phyloP scores from a whole-genome alignment of 2,797 vertebrate species.

The Gallinago solitaria region DNA sequence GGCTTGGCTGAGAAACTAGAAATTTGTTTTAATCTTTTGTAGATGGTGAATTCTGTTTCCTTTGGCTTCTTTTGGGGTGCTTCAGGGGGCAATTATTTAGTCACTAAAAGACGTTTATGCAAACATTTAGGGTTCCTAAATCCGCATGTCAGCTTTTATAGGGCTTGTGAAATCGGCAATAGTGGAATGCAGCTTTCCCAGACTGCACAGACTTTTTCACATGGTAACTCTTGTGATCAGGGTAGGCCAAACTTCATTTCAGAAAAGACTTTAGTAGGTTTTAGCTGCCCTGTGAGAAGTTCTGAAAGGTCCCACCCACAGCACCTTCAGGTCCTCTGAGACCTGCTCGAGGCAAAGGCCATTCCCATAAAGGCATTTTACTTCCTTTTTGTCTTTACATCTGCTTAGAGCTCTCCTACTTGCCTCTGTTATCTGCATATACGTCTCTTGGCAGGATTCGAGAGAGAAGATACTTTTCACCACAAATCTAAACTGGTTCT shows the following conservation, averaged over 20 bases:
- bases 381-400: background rate
- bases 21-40: conserved; percentile 35
- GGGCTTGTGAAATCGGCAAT: background rate
- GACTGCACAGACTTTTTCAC: background rate
- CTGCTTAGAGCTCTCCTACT: background rate
- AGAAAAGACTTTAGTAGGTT: background rate
- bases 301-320: background rate
- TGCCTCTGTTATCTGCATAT: background rate
- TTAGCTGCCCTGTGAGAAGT: background rate
- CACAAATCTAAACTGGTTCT: conserved; percentile 24
- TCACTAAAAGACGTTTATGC: background rate
- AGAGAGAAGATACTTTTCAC: background rate
- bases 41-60: conserved; percentile 11
- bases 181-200: conserved; percentile 8
- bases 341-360: background rate
- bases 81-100: conserved; percentile 44
- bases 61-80: conserved; percentile 30
- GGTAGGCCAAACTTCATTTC: background rate
- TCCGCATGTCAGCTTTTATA: background rate
- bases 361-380: background rate
- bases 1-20: conserved; percentile 22
- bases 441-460: background rate
- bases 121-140: conserved; percentile 35
- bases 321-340: background rate
- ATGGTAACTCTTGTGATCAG: background rate